phyloP scores from a whole-genome alignment of 2,888 invertebrate species.

The Harpagoxenus sublaevis region DNA sequence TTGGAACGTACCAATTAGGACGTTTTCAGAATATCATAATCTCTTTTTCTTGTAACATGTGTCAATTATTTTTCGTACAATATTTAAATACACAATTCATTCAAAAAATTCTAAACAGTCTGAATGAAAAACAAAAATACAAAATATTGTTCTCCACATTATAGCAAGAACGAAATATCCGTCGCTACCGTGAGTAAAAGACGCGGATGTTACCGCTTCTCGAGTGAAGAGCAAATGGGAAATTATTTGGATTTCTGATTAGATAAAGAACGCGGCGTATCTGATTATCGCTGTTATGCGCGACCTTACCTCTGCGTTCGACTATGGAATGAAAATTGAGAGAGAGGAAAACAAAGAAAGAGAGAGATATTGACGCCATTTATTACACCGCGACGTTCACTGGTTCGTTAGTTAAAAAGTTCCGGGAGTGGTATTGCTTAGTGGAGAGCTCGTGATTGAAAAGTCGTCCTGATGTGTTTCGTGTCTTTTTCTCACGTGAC shows the following conservation, averaged over 20 bases:
- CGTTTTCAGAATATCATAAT: neutral
- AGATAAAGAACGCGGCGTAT: conserved; percentile 48
- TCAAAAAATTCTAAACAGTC: no score
- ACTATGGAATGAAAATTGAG: conserved; percentile 38
- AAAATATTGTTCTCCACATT: conserved; percentile 1
- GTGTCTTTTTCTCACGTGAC: conserved; percentile 60
- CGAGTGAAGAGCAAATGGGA: conserved; percentile 32
- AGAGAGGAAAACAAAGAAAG: neutral
- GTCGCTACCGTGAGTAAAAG: neutral
- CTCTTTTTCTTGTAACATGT: neutral
- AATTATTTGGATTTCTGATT: conserved; percentile 56
- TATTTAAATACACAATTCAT: neutral
- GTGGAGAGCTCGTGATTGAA: conserved; percentile 24
- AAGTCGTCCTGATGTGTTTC: neutral
- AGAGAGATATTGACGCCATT: neutral
- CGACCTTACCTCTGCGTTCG: conserved; percentile 21
- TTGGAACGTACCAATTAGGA: neutral
- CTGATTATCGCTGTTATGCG: conserved; percentile 42
- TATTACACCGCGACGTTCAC: conserved; percentile 6
- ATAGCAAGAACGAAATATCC: neutral
- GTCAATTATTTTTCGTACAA: neutral
- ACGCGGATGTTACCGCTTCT: conserved; percentile 35
- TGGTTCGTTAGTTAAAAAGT: conserved; percentile 22
- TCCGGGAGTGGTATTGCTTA: neutral
- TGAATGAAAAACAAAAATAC: neutral